A percentile compares a stretch with the other conserved stretches of the same genome.
Conservation (phyloP, 2,797 vertebrate species). For the Sebastes hubbsi region DNA sequence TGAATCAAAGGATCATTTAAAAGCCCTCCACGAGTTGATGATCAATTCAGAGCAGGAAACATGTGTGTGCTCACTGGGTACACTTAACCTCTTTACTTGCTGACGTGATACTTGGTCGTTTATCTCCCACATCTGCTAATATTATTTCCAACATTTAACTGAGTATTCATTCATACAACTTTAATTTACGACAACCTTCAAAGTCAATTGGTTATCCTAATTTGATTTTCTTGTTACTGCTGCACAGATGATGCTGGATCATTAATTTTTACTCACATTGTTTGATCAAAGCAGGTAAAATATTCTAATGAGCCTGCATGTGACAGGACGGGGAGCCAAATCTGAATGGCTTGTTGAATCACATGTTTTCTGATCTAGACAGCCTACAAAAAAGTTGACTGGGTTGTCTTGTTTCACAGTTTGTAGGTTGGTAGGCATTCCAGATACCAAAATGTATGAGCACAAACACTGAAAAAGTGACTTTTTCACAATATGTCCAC, state of each 20-base stretch:
- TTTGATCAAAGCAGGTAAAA: constrained; percentile 26
- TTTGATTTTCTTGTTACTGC: not conserved
- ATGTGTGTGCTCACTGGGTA: not conserved
- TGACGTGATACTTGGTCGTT: not conserved
- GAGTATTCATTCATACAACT: not conserved
- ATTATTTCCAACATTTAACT: not conserved
- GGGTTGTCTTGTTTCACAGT: too few relatives aligned
- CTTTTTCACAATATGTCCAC: too few relatives aligned
- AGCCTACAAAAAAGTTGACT: too few relatives aligned
- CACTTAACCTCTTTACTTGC: not conserved
- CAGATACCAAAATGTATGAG: too few relatives aligned
- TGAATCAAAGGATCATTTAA: not conserved
- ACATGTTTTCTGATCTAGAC: too few relatives aligned
- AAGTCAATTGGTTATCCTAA: constrained; percentile 5
- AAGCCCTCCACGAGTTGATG: not conserved
- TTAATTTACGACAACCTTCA: not conserved
- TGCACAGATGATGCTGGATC: not conserved
- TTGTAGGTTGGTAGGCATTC: too few relatives aligned
- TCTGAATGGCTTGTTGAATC: too few relatives aligned
- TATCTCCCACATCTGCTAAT: not conserved
- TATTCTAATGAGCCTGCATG: too few relatives aligned
- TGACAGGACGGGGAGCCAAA: too few relatives aligned
- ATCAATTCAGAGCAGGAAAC: not conserved
- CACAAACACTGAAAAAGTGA: too few relatives aligned
- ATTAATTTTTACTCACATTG: constrained; percentile 1